A percentile compares a stretch with the other conserved stretches of the same genome.
These are phyloP conservation scores for Oriolus oriolus DNA, from an alignment of 2,113 vertebrate genomes.

Conservation along the genomic window DNA sequence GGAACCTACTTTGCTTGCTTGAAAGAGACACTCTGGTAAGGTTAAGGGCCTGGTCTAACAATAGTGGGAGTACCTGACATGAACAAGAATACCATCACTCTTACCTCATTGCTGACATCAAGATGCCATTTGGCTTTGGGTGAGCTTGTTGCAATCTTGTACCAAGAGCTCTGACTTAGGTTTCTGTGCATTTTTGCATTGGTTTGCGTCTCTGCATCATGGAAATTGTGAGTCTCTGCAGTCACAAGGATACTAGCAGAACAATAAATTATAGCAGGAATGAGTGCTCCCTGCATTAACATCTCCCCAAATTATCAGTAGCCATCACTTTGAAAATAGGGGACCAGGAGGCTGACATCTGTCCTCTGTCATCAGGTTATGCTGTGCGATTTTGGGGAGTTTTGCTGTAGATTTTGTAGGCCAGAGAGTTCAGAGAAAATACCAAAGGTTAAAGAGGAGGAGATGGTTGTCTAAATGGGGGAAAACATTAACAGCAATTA, in stretches of 20 bases:
- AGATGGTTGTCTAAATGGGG: not conserved
- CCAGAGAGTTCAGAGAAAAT: not conserved
- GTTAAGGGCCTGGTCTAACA: not conserved
- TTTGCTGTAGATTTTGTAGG: not conserved
- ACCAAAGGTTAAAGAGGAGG: not conserved
- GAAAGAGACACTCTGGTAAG: not conserved
- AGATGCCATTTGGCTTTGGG: not conserved
- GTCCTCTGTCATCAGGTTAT: not conserved
- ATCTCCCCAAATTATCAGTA: not conserved
- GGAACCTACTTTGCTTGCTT: not conserved
- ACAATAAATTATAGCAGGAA: not conserved
- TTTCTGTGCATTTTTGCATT: not conserved
- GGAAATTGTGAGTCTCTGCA: not conserved
- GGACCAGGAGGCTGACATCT: not conserved
- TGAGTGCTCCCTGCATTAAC: not conserved
- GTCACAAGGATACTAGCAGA: not conserved
- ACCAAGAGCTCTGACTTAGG: not conserved
- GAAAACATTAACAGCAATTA: slow-evolving; percentile 17
- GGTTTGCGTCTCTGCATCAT: not conserved
- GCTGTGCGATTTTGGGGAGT: not conserved
- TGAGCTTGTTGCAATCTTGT: not conserved
- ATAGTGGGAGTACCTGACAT: not conserved
- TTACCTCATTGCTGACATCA: not conserved
- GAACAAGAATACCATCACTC: not conserved
- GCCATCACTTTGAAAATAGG: not conserved